These are phyloP conservation scores for Ptilonorhynchus violaceus DNA, from an alignment of 2,113 vertebrate species.

Conservation along the genomic window DNA sequence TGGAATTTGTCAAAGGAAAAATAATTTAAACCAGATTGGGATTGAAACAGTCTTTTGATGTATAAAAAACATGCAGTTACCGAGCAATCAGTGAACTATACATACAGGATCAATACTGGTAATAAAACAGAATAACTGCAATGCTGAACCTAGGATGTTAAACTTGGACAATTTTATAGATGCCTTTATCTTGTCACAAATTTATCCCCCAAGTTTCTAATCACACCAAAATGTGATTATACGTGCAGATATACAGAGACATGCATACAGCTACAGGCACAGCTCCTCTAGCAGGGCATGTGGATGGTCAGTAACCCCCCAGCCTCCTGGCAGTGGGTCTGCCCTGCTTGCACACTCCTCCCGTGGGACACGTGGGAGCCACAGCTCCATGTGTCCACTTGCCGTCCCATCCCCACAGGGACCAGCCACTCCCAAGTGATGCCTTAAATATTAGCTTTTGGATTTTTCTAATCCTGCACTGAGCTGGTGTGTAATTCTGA, in stretches of 20 bases:
- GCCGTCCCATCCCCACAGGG: fast-evolving
- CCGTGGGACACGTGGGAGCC: background rate
- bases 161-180: background rate
- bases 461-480: too few relatives aligned
- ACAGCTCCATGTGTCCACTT: background rate
- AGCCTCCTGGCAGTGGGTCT: background rate
- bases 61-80: background rate
- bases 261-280: fast-evolving
- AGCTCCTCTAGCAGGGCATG: fast-evolving
- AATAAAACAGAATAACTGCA: background rate
- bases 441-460: too few relatives aligned
- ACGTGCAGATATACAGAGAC: fast-evolving
- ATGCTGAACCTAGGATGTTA: background rate
- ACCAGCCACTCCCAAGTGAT: background rate
- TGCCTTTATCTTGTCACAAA: background rate
- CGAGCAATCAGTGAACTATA: background rate
- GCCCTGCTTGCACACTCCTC: background rate
- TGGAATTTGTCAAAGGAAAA: background rate
- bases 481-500: too few relatives aligned
- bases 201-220: background rate
- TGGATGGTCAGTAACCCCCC: fast-evolving
- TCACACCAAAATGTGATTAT: background rate
- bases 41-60: background rate
- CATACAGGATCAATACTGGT: background rate
- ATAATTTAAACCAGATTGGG: background rate